Conservation (phyloP, 1,140 invertebrate genomes). For the Drosophila orosa region DNA sequence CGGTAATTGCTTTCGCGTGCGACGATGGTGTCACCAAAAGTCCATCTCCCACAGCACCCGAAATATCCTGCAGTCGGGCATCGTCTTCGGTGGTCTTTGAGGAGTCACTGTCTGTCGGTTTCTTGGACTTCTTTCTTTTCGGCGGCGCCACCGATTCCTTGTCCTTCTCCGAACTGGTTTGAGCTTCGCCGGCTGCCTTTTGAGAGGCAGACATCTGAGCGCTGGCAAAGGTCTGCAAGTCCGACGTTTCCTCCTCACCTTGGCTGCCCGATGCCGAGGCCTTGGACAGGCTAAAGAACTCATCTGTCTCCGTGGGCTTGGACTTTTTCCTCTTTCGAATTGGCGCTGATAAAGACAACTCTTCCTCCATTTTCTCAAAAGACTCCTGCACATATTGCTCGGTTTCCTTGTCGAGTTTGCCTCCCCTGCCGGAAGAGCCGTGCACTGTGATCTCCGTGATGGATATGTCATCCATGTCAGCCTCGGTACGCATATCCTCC, state of each 20-base stretch:
- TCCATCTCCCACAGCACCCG: slow-evolving; percentile 85
- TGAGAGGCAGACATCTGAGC: slow-evolving; percentile 85
- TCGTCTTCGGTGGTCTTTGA: slow-evolving; percentile 83
- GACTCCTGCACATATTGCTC: slow-evolving; percentile 75
- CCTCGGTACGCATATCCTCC: slow-evolving; percentile 92
- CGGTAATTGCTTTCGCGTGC: slow-evolving; percentile 59
- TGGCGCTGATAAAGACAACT: slow-evolving; percentile 66
- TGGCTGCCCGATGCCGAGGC: slow-evolving; percentile 61
- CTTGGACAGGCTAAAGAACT: slow-evolving; percentile 86
- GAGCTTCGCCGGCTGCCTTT: slow-evolving; percentile 48
- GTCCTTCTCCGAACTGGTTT: slow-evolving; percentile 66
- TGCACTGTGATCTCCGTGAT: slow-evolving; percentile 87
- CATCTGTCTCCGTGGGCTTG: slow-evolving; percentile 83
- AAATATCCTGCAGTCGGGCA: slow-evolving; percentile 84
- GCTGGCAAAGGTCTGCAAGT: slow-evolving; percentile 87
- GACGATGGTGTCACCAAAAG: slow-evolving; percentile 63
- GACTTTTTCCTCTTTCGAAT: slow-evolving; percentile 79
- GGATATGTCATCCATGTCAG: slow-evolving; percentile 93
- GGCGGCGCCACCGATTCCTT: slow-evolving; percentile 69
- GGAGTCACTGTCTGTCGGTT: slow-evolving; percentile 75
- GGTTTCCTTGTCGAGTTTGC: slow-evolving; percentile 82
- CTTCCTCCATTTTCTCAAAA: slow-evolving; percentile 79
- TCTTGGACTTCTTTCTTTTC: slow-evolving; percentile 80
- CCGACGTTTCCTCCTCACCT: slow-evolving; percentile 86
- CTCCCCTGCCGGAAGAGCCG: slow-evolving; percentile 83